These are phyloP conservation scores for Hiodon alosoides DNA, from an alignment of 2,113 vertebrate genomes.

Conservation along the genomic window DNA sequence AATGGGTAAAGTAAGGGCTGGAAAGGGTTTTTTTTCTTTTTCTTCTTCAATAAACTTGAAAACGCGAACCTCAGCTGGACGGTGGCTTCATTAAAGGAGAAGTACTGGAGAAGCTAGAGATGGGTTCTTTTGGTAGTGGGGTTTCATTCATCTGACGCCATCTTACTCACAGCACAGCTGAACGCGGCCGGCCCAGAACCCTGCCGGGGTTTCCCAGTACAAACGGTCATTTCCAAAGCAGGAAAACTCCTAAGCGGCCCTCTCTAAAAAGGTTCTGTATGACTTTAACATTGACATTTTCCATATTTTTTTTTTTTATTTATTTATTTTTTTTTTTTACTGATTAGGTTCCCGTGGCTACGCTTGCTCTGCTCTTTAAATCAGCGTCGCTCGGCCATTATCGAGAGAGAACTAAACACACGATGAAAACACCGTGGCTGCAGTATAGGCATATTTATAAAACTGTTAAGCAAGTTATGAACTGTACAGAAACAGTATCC, in stretches of 20 bases:
- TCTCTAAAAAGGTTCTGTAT: constrained; percentile 24
- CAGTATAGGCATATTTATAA: constrained; percentile 40
- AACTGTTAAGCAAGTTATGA: constrained; percentile 33
- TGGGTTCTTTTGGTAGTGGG: neutral
- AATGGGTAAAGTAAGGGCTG: constrained; percentile 1
- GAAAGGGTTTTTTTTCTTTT: neutral
- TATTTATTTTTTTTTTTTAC: constrained; percentile 1
- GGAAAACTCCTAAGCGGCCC: constrained; percentile 27
- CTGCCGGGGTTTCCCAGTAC: constrained; percentile 4
- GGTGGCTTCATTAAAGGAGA: neutral
- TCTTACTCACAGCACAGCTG: neutral
- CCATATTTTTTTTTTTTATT: too few relatives aligned
- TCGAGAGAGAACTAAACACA: constrained; percentile 35
- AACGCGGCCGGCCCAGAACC: neutral
- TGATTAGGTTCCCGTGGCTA: constrained; percentile 19
- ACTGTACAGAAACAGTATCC: constrained; percentile 25
- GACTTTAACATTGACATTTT: constrained; percentile 44
- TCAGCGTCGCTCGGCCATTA: constrained; percentile 33
- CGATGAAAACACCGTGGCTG: constrained; percentile 20
- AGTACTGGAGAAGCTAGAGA: neutral
- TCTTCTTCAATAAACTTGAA: neutral
- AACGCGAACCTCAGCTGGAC: neutral
- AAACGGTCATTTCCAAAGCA: constrained; percentile 43
- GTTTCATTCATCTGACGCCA: neutral
- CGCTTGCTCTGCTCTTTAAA: constrained; percentile 35